These are phyloP conservation scores for Cantharis nigra DNA, from an alignment of 2,888 invertebrate genomes.

Conservation along the genomic window DNA sequence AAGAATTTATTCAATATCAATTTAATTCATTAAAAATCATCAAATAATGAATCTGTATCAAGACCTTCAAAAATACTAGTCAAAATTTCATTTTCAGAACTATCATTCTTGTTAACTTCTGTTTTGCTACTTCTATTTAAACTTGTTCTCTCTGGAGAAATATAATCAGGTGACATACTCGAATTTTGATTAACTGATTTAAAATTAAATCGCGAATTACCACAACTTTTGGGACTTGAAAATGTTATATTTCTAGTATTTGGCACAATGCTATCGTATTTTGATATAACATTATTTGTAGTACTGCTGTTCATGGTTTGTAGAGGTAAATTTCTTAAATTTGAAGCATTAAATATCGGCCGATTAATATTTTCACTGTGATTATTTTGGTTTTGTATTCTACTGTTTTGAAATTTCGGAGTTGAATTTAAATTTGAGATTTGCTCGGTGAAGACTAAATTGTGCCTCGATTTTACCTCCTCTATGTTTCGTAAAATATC, in stretches of 20 bases:
- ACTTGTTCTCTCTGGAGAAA: background rate
- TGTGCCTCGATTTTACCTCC: slow-evolving; percentile 3
- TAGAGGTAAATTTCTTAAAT: background rate
- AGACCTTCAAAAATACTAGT: slow-evolving; percentile 41
- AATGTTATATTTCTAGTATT: background rate
- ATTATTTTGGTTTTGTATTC: background rate
- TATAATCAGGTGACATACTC: background rate
- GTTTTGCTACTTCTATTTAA: slow-evolving; percentile 22
- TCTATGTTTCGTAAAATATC: slow-evolving; percentile 20
- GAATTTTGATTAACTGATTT: background rate
- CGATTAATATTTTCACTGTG: background rate
- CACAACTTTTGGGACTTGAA: background rate
- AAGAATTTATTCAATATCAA: background rate
- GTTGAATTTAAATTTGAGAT: background rate
- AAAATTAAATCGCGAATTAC: slow-evolving; percentile 3
- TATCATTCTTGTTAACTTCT: slow-evolving; percentile 22
- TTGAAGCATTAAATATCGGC: background rate
- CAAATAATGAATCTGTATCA: slow-evolving; percentile 42
- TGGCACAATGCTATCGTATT: background rate
- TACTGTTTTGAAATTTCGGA: background rate
- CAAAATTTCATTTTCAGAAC: slow-evolving; percentile 34
- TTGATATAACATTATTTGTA: background rate
- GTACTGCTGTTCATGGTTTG: background rate
- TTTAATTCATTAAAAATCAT: slow-evolving; percentile 40
- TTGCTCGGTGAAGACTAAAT: background rate